Evolutionary conservation across 2,888 invertebrate genomes (phyloP).

Genomic region (Seladonia tumulorum): DNA sequence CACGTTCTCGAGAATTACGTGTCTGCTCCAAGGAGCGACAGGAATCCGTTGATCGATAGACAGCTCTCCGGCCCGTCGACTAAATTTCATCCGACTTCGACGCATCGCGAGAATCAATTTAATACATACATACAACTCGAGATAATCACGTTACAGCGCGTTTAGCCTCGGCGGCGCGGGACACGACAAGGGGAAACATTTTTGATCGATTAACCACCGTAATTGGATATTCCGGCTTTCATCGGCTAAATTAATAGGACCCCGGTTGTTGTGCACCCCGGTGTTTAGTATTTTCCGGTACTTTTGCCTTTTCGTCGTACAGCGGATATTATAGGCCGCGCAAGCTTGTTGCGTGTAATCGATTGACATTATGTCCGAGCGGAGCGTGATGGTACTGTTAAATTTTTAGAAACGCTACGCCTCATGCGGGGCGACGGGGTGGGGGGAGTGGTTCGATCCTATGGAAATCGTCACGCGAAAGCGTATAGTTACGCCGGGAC

Average conservation of each 20-base stretch:
- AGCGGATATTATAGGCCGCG: background rate
- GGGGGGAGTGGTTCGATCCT: background rate
- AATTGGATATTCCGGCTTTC: background rate
- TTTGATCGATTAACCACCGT: background rate
- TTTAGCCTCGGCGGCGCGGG: background rate
- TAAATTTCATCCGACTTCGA: background rate
- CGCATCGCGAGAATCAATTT: background rate
- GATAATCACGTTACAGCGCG: background rate
- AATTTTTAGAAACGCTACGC: conserved; percentile 9
- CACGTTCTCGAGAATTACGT: conserved; percentile 8
- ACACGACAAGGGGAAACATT: background rate
- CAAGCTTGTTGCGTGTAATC: background rate
- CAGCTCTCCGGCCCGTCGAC: background rate
- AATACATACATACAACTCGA: background rate
- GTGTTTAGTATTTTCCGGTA: conserved; percentile 13
- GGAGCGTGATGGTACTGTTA: background rate
- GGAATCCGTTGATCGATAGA: background rate
- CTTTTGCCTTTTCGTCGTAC: background rate
- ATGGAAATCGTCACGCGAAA: background rate
- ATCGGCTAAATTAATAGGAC: background rate
- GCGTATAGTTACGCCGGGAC: background rate
- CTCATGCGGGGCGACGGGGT: too few relatives aligned
- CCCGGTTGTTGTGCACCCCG: background rate
- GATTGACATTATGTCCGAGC: background rate
- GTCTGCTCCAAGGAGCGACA: background rate